These are phyloP conservation scores for Jordanella pulchra DNA, from an alignment of 2,797 vertebrate species.

Conservation along the genomic window DNA sequence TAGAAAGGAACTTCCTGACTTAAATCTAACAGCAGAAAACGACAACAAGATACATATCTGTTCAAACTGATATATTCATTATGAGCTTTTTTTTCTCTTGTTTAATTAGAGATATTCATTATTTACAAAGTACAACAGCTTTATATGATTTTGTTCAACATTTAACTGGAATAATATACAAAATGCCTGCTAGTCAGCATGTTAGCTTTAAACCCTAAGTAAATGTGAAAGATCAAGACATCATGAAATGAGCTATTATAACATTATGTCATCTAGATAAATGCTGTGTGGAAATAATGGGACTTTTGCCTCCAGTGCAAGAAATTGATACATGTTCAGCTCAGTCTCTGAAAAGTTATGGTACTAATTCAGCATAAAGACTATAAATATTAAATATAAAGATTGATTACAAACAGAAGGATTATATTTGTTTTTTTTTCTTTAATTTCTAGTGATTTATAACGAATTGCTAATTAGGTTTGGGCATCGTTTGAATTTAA, in stretches of 20 bases:
- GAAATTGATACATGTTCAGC: neutral
- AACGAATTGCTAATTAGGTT: too few relatives aligned
- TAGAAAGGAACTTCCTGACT: conserved; percentile 53
- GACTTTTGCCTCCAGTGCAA: neutral
- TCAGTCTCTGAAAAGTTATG: neutral
- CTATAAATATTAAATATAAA: neutral
- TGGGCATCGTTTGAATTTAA: too few relatives aligned
- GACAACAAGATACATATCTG: neutral
- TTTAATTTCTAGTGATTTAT: neutral
- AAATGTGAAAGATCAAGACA: conserved; percentile 1
- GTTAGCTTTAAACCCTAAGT: conserved; percentile 1
- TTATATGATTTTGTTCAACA: neutral
- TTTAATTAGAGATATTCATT: neutral
- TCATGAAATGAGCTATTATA: conserved; percentile 14
- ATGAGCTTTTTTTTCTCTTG: neutral
- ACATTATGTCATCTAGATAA: neutral
- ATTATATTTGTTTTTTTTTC: neutral
- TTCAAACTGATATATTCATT: neutral
- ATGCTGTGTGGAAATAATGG: conserved; percentile 1
- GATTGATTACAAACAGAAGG: neutral
- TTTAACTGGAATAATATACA: conserved; percentile 5
- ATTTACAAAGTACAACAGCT: neutral
- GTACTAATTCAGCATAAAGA: neutral
- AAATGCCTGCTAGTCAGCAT: neutral
- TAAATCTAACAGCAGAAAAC: conserved; percentile 33